Base-by-base conservation (phyloP, 2,797 vertebrate species). In the Ctenopoma multispine region DNA sequence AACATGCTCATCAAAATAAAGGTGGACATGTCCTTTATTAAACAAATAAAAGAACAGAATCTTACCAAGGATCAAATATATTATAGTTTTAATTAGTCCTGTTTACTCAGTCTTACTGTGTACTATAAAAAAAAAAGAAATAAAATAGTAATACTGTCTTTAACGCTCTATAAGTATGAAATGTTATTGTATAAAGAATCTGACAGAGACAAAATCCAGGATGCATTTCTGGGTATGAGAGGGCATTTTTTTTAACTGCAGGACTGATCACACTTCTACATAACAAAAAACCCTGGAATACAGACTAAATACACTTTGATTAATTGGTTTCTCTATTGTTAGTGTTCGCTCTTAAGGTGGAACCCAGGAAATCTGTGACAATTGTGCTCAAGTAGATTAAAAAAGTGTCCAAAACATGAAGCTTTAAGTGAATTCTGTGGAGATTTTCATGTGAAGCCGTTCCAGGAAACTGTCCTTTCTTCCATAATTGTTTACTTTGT, bases 381-480 rank as follows among this genome's bases (percentile, higher is more conserved):
- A 57, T 77, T 3, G 75, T 53, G 20, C 63, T 76, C 38, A 56
- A 74, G 61, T 59, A 34, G 51, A 63, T 58, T 60, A 72, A 76
- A 84, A 17, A 80, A 72, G 53, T 72, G 48, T 58, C 63, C 62
- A 85, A 81, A 84, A 81, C 29, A 77, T 41, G 47, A 44, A 66
- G 63, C 56, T 68, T 50, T 20, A 63, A 71, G 70, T 67, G 48
- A 71, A 73, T 85, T 81, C 46, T 77, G 58, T 50, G 56, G 49
- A 17, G 49, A 69, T 69, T 69, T 67, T 63, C 20, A 23, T 85
- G 62, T 86, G 82, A 89, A 89, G 78, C 56, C 7, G 62, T 72
- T 88, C 87, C 89, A 90, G 86, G 90, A 91, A 92, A 82, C 79
- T 78, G 83, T 81, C 81, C 70, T 69, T 75, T 83, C 72, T 79